A percentile compares a stretch with the other conserved stretches of the same genome.
These are phyloP conservation scores for Melinaea menophilus DNA, from an alignment of 2,888 invertebrate species.

Conservation along the genomic window DNA sequence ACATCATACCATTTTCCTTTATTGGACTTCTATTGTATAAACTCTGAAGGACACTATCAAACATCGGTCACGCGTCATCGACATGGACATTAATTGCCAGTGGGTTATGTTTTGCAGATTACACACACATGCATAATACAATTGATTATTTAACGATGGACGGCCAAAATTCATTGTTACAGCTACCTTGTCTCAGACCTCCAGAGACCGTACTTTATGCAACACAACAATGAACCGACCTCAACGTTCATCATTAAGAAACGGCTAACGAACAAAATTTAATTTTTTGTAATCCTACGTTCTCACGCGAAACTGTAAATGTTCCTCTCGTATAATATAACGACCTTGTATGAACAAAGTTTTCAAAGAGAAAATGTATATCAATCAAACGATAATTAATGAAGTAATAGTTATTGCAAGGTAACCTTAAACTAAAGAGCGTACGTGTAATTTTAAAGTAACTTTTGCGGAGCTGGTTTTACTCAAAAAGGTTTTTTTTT, in stretches of 20 bases:
- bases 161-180: conserved; percentile 50
- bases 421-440: conserved; percentile 42
- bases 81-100: conserved; percentile 52
- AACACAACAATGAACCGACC: conserved; percentile 61
- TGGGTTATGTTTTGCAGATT: conserved; percentile 37
- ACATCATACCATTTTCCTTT: conserved; percentile 32
- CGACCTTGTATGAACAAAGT: conserved; percentile 43
- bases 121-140: not conserved
- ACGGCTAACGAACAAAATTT: conserved; percentile 54
- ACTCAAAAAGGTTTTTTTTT: conserved; percentile 27
- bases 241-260: conserved; percentile 62
- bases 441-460: conserved; percentile 44
- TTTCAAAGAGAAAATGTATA: conserved; percentile 33
- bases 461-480: conserved; percentile 39
- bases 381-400: conserved; percentile 24
- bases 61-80: conserved; percentile 55
- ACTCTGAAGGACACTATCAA: conserved; percentile 47
- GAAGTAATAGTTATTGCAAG: conserved; percentile 33
- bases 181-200: conserved; percentile 66
- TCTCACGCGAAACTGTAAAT: conserved; percentile 60
- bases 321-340: conserved; percentile 43
- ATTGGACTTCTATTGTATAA: conserved; percentile 39
- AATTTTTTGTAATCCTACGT: conserved; percentile 56
- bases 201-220: conserved; percentile 44
- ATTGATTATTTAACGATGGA: conserved; percentile 11